These are phyloP conservation scores for Colinus virginianus DNA, from an alignment of 2,113 vertebrate genomes.

Conservation along the genomic window DNA sequence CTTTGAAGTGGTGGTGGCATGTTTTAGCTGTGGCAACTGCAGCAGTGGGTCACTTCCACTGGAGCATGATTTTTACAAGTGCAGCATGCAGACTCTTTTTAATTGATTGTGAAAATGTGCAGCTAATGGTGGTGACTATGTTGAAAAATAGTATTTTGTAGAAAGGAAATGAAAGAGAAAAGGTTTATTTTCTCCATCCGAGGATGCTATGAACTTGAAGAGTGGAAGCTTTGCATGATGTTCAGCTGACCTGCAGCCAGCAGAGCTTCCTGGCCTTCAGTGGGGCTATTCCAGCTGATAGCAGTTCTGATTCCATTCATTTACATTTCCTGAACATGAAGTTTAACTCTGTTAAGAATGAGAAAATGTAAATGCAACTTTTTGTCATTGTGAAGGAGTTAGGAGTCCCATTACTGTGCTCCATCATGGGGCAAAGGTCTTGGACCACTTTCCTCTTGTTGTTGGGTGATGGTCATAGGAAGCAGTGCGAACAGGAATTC, in stretches of 20 bases:
- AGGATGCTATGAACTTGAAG: background rate
- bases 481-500: background rate
- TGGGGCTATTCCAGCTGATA: background rate
- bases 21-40: too few relatives aligned
- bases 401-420: background rate
- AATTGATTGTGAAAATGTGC: too few relatives aligned
- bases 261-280: background rate
- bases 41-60: too few relatives aligned
- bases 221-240: background rate
- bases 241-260: background rate
- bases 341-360: background rate
- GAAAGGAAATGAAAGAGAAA: fast-evolving
- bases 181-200: background rate
- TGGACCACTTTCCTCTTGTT: fast-evolving
- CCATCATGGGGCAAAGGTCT: fast-evolving
- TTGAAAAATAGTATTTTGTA: too few relatives aligned
- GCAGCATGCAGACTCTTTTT: too few relatives aligned
- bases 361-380: background rate
- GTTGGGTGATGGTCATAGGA: background rate
- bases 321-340: background rate
- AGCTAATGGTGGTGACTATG: too few relatives aligned
- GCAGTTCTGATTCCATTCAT: fast-evolving
- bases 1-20: too few relatives aligned
- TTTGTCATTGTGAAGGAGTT: background rate
- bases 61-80: too few relatives aligned